Base-by-base conservation (phyloP, 2,113 vertebrate genomes). In the Chloebia gouldiae region DNA sequence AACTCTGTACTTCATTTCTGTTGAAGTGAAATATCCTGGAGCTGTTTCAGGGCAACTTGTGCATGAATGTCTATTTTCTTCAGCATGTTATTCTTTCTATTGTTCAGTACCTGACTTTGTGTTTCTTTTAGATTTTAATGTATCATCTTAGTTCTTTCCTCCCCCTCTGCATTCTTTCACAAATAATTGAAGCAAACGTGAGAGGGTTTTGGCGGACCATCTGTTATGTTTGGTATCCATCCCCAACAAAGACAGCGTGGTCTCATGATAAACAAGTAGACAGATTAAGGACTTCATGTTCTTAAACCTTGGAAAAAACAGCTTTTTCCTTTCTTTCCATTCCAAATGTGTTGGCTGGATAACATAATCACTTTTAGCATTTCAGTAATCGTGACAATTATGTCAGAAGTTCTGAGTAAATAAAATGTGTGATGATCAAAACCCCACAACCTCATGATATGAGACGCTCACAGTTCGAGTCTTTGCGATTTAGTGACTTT, bases 151-250 rank as follows among this genome's bases (percentile, higher is more conserved):
- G 54, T 49, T 72, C 60, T 71, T 57, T 66, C 77, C 61, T 61
- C 84, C 90, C 44, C 19, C 44, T 88, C 64, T 71, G 24, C 56
- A 68, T 17, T 56, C 28, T 88, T 96, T 88, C 79, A 92, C 78
- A 95, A 94, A 94, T 64, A 95, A 96, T 81, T 92, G 90, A 93
- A 40, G 60, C 20, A 88, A 94, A 95, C 10, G 10, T 95, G 63
- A 86, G 83, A 61, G 50, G 30, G 30, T 87, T 96, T 91, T 93
- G 76, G 70, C 2, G 0, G 81, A 49, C 61, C 92, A 96, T 94
- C 94, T 97, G 96, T 95, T 86, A 28, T 37, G 77, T 87, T 85
- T 57, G 50, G 57, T 83, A 59, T 95, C 53, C 81, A 72, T 92
- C 35, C 69, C 64, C 81, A 86, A 59, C 80, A 92, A 81, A 85